Conservation (phyloP, 2,888 invertebrate genomes). For the Ischnus inquisitorius region DNA sequence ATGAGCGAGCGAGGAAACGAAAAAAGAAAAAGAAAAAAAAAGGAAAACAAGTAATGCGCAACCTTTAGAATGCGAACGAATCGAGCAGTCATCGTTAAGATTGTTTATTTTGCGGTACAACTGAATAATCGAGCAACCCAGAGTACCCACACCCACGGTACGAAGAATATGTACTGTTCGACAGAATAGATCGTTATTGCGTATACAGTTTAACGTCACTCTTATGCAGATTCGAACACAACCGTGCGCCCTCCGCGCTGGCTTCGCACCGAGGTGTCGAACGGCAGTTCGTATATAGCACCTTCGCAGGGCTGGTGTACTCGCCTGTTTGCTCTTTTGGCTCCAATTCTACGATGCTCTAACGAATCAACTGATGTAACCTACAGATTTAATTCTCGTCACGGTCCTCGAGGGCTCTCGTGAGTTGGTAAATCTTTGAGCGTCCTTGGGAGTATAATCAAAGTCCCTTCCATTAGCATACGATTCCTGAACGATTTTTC, state of each 20-base stretch:
- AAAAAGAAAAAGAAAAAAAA: background rate
- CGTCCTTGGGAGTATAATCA: background rate
- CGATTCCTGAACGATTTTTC: too few species aligned
- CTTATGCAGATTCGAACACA: slow-evolving; percentile 27
- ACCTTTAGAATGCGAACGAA: slow-evolving; percentile 18
- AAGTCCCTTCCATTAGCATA: too few species aligned
- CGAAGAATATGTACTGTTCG: slow-evolving; percentile 20
- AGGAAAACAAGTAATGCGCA: slow-evolving; percentile 26
- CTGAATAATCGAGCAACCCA: background rate
- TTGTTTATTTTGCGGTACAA: slow-evolving; percentile 32
- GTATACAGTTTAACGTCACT: background rate
- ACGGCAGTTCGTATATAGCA: background rate
- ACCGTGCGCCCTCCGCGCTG: background rate
- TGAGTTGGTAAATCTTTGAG: background rate
- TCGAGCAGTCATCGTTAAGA: slow-evolving; percentile 1
- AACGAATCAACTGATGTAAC: slow-evolving; percentile 77
- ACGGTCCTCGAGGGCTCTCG: background rate
- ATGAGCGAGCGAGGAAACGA: too few species aligned
- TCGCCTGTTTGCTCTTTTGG: background rate
- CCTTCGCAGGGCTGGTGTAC: background rate
- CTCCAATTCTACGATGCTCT: slow-evolving; percentile 15
- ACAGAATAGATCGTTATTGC: background rate
- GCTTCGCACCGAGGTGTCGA: background rate
- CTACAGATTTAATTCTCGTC: background rate
- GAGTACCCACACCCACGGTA: background rate